Base-by-base conservation (phyloP, 2,113 vertebrate species). In the Microtus ochrogaster region DNA sequence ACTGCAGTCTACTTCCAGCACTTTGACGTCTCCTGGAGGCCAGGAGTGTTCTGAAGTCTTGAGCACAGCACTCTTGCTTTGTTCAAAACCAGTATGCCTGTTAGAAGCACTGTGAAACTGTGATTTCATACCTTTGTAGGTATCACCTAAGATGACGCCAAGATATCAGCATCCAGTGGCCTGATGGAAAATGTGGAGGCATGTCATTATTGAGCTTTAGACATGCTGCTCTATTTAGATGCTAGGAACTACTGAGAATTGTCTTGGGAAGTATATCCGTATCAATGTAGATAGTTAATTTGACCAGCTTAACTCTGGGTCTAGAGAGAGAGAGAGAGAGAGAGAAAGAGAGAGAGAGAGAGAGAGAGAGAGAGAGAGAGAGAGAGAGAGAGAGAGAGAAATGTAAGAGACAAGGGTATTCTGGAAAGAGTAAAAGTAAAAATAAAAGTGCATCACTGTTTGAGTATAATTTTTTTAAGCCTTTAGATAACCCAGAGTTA, bases 81-180 rank as follows among this genome's bases (percentile, higher is more conserved):
- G 6, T 82, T 90, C 79, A 90, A 77, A 91, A 73, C 47, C 33
- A 94, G 52, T 68, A 36, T 91, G 24, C 78, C 84, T 90, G 28
- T 95, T 92, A 49, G 1, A 94, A 83, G 58, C 30, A 24, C 89
- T 78, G 49, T 78, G 55, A 16, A 82, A 8, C 47, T 90, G 26
- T 88, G 44, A 49, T 73, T 33, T 33, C 55, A 66, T 81, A 68
- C 36, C 81, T 91, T 95, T 77, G 36, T 92, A 87, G 72, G 21
- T 84, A 16, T 68, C 66, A 86, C 47, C 74, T 89, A 41, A 33
- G 30, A 61, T 61, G n/a, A 93, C 3, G 7, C 68, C 41, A 49
- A 87, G 49, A 58, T 85, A 55, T 66, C 14, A 58, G 82, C 21
- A 49, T 89, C 26, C 44, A 61, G n/a, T 74, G 61, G 87, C 70